Conservation (phyloP, 2,113 vertebrate species). For the Petrocephalus microphthalmus region DNA sequence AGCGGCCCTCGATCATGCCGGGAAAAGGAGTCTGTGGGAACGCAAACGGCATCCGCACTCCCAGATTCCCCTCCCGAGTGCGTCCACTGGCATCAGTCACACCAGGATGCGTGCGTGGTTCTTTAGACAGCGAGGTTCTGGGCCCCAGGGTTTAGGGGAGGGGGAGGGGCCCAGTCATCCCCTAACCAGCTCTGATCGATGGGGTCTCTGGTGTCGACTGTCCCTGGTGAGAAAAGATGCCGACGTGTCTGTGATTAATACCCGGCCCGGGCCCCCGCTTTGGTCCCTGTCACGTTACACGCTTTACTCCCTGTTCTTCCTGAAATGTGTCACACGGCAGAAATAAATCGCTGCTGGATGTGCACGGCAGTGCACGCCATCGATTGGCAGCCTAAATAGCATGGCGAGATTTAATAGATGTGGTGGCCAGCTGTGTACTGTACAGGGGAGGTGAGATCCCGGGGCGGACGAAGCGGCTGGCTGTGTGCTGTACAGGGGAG, state of each 20-base stretch:
- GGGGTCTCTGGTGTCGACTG: not conserved
- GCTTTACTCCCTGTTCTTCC: not conserved
- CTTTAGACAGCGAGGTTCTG: not conserved
- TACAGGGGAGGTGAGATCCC: not conserved
- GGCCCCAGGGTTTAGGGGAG: not conserved
- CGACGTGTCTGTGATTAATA: not conserved
- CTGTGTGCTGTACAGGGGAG: too few species aligned
- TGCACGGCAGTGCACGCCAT: not conserved
- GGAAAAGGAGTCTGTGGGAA: not conserved
- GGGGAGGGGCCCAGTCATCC: not conserved
- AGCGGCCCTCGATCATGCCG: not conserved
- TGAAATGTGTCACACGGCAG: not conserved
- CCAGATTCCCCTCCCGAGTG: not conserved
- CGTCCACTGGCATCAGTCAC: not conserved
- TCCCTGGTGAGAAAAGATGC: not conserved
- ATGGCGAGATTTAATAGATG: conserved; percentile 4
- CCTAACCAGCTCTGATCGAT: not conserved
- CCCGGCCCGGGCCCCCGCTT: not conserved
- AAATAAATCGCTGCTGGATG: conserved; percentile 1
- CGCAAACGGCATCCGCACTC: not conserved
- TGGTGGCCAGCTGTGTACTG: too few species aligned
- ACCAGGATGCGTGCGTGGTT: not conserved
- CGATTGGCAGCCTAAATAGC: not conserved
- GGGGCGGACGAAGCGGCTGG: not conserved
- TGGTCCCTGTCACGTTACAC: not conserved